Evolutionary conservation across 2,797 vertebrate genomes (phyloP).

Genomic region (Cossypha niveicapilla): DNA sequence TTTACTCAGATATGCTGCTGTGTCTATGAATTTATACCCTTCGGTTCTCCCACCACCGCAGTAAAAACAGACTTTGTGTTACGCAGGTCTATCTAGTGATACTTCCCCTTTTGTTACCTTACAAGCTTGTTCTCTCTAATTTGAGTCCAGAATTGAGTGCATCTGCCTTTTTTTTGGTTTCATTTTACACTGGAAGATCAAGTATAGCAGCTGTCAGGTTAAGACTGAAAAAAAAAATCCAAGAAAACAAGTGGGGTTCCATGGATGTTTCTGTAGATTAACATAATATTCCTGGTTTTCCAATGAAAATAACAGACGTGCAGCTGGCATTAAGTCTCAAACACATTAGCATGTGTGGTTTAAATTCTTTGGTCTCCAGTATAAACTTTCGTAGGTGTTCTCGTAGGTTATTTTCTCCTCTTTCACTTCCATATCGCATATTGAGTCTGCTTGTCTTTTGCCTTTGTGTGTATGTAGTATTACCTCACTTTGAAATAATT

Average conservation of each 20-base stretch:
- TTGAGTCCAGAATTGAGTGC: background rate
- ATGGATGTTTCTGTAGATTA: background rate
- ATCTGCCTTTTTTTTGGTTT: background rate
- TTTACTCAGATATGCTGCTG: background rate
- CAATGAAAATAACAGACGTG: background rate
- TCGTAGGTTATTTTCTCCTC: background rate
- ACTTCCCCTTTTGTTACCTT: background rate
- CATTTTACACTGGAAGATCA: background rate
- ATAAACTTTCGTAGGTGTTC: background rate
- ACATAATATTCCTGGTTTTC: background rate
- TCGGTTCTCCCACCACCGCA: accelerated
- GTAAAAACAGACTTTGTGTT: background rate
- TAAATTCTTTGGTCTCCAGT: background rate
- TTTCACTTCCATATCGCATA: background rate
- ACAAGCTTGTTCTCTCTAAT: background rate
- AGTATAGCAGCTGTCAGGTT: background rate
- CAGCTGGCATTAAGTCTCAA: background rate
- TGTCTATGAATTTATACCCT: background rate
- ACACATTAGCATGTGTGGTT: background rate
- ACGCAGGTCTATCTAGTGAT: background rate
- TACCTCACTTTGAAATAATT: background rate
- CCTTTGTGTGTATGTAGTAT: background rate
- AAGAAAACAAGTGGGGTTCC: background rate
- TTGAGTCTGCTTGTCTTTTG: background rate
- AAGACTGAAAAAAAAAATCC: background rate